Conservation (phyloP, 2,888 invertebrate species). For the Diloba caeruleocephala region DNA sequence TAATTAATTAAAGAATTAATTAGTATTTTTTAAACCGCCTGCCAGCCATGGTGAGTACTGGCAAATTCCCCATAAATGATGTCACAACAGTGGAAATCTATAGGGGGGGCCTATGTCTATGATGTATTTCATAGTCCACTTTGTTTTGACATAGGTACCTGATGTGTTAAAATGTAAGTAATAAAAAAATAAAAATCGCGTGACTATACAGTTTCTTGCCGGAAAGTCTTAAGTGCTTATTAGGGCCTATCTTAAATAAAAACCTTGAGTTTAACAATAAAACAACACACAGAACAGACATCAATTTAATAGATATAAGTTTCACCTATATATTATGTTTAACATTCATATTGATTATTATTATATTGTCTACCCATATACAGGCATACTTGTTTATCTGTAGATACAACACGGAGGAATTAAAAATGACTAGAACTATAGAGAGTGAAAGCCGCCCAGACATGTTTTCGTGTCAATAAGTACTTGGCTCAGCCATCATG, state of each 20-base stretch:
- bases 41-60: too few species aligned
- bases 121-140: too few species aligned
- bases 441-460: conserved; percentile 82
- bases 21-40: too few species aligned
- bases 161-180: too few species aligned
- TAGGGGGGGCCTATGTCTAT: too few species aligned
- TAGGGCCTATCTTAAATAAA: neutral
- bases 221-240: neutral
- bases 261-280: conserved; percentile 60
- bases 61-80: too few species aligned
- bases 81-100: too few species aligned
- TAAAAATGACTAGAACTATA: conserved; percentile 87
- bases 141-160: too few species aligned
- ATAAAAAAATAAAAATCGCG: too few species aligned
- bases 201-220: neutral
- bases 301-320: conserved; percentile 89
- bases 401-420: conserved; percentile 83
- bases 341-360: conserved; percentile 87
- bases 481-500: conserved; percentile 41
- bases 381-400: conserved; percentile 82
- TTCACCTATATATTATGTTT: conserved; percentile 85
- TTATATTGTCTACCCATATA: conserved; percentile 86
- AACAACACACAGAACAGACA: conserved; percentile 84
- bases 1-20: too few species aligned
- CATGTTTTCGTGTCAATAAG: conserved; percentile 51